Percentiles rank a stretch among this genome's conserved stretches.
Evolutionary conservation across 1,140 invertebrate genomes (phyloP).

Genomic region (Reticulitermes speratus): DNA sequence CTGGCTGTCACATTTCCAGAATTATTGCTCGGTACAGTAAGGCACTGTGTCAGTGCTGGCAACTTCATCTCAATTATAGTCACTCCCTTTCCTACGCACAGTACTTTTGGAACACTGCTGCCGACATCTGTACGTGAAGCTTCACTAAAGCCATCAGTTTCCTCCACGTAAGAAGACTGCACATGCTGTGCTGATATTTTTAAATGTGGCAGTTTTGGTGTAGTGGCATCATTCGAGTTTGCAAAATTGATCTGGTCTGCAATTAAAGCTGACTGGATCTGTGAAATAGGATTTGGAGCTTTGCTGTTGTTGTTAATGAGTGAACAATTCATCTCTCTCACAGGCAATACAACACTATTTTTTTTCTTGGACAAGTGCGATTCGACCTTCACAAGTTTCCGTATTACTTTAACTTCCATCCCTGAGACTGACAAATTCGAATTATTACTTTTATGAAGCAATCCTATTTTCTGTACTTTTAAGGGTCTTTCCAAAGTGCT

Average conservation of each 20-base stretch:
- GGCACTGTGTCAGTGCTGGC: not conserved
- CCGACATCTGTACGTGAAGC: not conserved
- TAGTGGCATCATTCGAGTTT: not conserved
- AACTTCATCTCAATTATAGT: not conserved
- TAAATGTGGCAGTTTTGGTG: not conserved
- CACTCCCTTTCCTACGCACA: not conserved
- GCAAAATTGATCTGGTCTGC: not conserved
- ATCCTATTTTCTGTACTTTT: not conserved
- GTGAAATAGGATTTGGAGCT: no score
- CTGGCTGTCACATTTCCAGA: not conserved
- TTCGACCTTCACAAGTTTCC: not conserved
- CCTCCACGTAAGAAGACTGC: not conserved
- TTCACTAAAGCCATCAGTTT: not conserved
- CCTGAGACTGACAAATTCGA: not conserved
- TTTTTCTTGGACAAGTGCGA: not conserved
- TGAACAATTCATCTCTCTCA: no score
- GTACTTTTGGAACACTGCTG: not conserved
- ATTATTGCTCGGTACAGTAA: not conserved
- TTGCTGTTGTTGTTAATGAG: no score
- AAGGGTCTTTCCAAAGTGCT: not conserved
- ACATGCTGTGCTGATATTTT: not conserved
- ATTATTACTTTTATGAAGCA: not conserved
- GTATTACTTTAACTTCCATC: not conserved
- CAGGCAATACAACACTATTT: no score
- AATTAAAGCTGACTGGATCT: not conserved